These are phyloP conservation scores for Lithobius niger DNA, from an alignment of 1,140 invertebrate species.

Conservation along the genomic window DNA sequence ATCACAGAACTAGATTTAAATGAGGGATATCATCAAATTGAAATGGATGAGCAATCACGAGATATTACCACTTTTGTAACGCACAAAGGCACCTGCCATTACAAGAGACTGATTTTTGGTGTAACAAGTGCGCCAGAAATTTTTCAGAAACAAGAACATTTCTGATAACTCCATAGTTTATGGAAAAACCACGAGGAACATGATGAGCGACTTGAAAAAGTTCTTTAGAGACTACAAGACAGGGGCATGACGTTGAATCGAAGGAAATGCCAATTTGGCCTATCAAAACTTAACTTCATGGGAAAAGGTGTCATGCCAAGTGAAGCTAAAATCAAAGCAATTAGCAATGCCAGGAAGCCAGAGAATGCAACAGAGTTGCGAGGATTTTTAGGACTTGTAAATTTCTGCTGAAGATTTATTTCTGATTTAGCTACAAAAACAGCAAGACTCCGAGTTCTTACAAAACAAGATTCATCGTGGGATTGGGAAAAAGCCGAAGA, in stretches of 20 bases:
- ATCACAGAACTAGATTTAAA: too few species aligned
- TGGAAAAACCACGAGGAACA: too few species aligned
- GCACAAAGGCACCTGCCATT: background rate
- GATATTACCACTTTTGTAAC: background rate
- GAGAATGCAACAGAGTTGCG: constrained; percentile 16
- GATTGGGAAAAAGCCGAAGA: constrained; percentile 18
- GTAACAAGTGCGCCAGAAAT: too few species aligned
- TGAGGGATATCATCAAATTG: too few species aligned
- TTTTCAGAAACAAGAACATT: too few species aligned
- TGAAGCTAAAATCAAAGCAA: constrained; percentile 22
- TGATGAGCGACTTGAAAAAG: constrained; percentile 18
- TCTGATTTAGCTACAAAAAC: too few species aligned
- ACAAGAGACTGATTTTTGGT: background rate
- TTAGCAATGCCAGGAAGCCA: constrained; percentile 16
- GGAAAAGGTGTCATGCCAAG: constrained; percentile 17
- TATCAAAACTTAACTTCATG: constrained; percentile 17
- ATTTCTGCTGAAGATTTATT: constrained; percentile 22
- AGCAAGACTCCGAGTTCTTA: constrained; percentile 18
- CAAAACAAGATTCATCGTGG: constrained; percentile 14
- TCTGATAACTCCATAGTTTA: too few species aligned
- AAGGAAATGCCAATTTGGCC: constrained; percentile 20
- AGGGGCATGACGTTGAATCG: constrained; percentile 18
- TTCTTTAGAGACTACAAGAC: constrained; percentile 16
- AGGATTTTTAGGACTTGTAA: constrained; percentile 20
- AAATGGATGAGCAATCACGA: background rate